Conservation (phyloP, 92 coral and sea anemone species). For the Palythoa grandiflora region DNA sequence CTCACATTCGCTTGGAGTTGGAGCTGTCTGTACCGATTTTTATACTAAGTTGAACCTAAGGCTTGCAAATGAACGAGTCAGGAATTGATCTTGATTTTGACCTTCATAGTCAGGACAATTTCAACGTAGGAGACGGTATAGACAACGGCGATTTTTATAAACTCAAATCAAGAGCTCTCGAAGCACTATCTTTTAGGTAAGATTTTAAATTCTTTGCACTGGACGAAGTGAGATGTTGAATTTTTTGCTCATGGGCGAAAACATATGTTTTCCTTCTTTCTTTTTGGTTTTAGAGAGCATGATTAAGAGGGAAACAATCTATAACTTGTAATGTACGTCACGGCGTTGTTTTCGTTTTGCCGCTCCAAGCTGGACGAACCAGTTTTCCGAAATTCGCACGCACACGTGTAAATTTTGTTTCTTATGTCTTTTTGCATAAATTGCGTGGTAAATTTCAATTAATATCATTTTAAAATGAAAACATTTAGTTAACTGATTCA, state of each 20-base stretch:
- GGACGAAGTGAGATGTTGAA: background rate
- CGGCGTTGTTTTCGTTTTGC: background rate
- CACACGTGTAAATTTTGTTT: slow-evolving; percentile 10
- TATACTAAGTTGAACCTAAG: slow-evolving; percentile 54
- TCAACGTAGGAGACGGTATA: slow-evolving; percentile 68
- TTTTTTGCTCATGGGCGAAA: background rate
- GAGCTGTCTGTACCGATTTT: slow-evolving; percentile 34
- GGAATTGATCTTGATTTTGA: slow-evolving; percentile 99
- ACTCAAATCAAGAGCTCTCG: slow-evolving; percentile 82
- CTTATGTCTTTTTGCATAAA: background rate
- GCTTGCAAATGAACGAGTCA: slow-evolving; percentile 98
- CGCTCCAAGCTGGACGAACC: background rate
- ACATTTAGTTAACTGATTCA: background rate
- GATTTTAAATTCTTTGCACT: background rate
- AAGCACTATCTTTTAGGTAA: slow-evolving; percentile 73
- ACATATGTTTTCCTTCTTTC: background rate
- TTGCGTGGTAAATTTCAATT: background rate
- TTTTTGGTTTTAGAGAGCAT: background rate
- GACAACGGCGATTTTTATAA: slow-evolving; percentile 74
- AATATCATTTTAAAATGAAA: background rate
- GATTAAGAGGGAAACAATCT: background rate
- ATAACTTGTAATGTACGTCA: background rate
- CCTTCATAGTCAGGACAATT: slow-evolving; percentile 79
- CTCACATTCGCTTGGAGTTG: background rate
- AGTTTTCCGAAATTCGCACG: slow-evolving; percentile 29